Conservation (phyloP, 2,797 vertebrate genomes). For the Prionace glauca region DNA sequence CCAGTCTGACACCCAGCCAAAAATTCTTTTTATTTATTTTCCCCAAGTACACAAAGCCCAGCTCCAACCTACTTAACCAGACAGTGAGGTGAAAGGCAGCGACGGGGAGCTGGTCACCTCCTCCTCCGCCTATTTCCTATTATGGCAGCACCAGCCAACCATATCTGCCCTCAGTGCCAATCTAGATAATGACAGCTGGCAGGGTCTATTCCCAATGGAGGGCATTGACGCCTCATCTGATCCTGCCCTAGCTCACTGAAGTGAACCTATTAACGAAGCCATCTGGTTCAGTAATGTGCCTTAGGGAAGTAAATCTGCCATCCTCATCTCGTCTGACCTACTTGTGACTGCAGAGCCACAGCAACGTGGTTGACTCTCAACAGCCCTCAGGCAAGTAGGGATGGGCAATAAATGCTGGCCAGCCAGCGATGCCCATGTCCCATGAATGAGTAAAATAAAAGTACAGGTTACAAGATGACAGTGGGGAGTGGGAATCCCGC, state of each 20-base stretch:
- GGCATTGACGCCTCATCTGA: neutral
- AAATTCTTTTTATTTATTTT: neutral
- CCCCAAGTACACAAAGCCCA: neutral
- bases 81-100: neutral
- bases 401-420: too few relatives aligned
- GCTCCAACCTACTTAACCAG: neutral
- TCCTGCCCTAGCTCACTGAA: neutral
- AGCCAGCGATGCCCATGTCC: too few relatives aligned
- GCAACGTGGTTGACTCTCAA: too few relatives aligned
- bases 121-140: neutral
- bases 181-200: neutral
- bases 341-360: too few relatives aligned
- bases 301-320: too few relatives aligned
- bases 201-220: neutral
- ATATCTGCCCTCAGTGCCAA: neutral
- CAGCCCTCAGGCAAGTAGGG: too few relatives aligned
- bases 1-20: neutral
- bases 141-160: neutral
- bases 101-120: neutral
- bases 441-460: too few relatives aligned
- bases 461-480: neutral
- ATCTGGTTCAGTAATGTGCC: too few relatives aligned
- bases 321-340: too few relatives aligned
- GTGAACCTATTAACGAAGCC: neutral
- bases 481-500: neutral